These are phyloP conservation scores for Cosmia trapezina DNA, from an alignment of 2,888 invertebrate species.

Conservation along the genomic window DNA sequence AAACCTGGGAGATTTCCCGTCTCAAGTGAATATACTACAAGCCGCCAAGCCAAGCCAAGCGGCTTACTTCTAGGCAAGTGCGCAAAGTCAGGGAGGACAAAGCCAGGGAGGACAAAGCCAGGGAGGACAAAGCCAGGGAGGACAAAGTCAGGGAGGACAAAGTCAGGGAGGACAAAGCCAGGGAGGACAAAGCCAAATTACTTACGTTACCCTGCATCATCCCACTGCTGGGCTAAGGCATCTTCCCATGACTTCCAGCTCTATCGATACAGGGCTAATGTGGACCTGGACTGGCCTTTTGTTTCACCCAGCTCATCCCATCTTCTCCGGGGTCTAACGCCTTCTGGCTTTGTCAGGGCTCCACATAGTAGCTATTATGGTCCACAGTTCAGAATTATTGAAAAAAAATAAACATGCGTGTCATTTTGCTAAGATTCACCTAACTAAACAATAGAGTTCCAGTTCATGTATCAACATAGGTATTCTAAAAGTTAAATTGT, in stretches of 20 bases:
- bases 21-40: not conserved
- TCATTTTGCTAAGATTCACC: slow-evolving; percentile 21
- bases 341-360: not conserved
- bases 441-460: slow-evolving; percentile 32
- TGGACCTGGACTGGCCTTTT: not conserved
- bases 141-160: not conserved
- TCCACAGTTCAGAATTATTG: not conserved
- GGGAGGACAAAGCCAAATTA: not conserved
- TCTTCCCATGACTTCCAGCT: not conserved
- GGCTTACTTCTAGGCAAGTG: not conserved
- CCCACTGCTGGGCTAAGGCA: not conserved
- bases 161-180: not conserved
- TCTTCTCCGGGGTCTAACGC: not conserved
- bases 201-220: not conserved
- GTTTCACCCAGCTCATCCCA: not conserved
- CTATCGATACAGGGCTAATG: not conserved
- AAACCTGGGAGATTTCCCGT: not conserved
- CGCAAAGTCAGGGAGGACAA: not conserved
- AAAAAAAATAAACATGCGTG: slow-evolving; percentile 4
- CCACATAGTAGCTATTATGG: not conserved
- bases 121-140: not conserved
- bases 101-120: no score
- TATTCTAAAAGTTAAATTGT: slow-evolving; percentile 23
- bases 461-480: slow-evolving; percentile 17
- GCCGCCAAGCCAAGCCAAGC: no score